Evolutionary conservation across 2,113 vertebrate species (phyloP).

Genomic region (Cavia porcellus): DNA sequence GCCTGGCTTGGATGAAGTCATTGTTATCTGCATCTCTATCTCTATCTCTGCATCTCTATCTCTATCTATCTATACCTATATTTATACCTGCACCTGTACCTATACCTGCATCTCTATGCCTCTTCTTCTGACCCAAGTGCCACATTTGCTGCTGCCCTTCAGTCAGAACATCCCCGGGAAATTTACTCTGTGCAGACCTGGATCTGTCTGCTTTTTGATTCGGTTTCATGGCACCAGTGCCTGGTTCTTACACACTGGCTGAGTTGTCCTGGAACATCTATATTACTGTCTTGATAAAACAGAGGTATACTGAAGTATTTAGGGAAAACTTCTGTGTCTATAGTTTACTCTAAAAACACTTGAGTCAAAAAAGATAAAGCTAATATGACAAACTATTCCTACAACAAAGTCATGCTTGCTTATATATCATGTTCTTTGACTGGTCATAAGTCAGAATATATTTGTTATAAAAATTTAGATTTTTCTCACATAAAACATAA

Average conservation of each 20-base stretch:
- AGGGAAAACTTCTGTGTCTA: background rate
- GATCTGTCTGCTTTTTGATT: background rate
- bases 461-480: background rate
- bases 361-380: background rate
- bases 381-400: background rate
- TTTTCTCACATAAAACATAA: background rate
- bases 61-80: no score
- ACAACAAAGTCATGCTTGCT: background rate
- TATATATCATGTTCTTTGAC: background rate
- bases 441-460: background rate
- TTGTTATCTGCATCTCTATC: background rate
- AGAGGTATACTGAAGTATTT: background rate
- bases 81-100: no score
- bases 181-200: background rate
- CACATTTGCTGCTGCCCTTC: background rate
- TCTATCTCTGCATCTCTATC: no score
- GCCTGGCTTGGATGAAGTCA: background rate
- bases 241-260: background rate
- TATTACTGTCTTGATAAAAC: background rate
- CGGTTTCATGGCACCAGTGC: background rate
- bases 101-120: background rate
- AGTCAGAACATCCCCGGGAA: background rate
- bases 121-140: background rate
- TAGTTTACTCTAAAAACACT: background rate
- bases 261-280: background rate